Percentiles rank a stretch among this genome's conserved stretches.
Evolutionary conservation across 2,113 vertebrate genomes (phyloP).

Genomic region (Bettongia penicillata): DNA sequence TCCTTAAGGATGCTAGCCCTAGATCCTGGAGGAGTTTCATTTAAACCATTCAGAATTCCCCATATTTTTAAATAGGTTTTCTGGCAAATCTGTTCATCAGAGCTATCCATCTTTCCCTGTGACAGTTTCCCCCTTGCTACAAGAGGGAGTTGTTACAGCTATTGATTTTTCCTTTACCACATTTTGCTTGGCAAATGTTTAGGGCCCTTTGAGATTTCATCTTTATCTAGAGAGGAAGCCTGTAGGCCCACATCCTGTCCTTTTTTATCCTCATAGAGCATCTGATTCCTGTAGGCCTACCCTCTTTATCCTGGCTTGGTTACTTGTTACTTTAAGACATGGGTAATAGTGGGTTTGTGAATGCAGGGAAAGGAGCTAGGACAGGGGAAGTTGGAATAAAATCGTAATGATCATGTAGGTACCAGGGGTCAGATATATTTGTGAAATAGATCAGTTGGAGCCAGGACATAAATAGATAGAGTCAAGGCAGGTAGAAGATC

Average conservation of each 20-base stretch:
- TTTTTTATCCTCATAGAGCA: conserved; percentile 4
- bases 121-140: conserved; percentile 42
- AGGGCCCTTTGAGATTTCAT: not conserved
- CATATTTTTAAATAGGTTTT: conserved; percentile 67
- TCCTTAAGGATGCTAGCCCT: not conserved
- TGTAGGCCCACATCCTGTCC: not conserved
- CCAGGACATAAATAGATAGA: not conserved
- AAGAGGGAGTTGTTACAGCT: conserved; percentile 57
- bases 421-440: not conserved
- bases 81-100: conserved; percentile 62
- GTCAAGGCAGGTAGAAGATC: not conserved
- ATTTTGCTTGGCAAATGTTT: conserved; percentile 47
- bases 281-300: not conserved
- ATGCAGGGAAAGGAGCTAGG: conserved; percentile 33
- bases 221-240: not conserved
- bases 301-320: conserved; percentile 1
- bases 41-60: conserved; percentile 61
- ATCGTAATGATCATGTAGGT: conserved; percentile 40
- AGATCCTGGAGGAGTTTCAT: conserved; percentile 17
- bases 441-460: not conserved
- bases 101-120: conserved; percentile 41
- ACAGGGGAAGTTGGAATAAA: conserved; percentile 44
- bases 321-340: conserved; percentile 20
- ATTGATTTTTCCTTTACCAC: conserved; percentile 59
- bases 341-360: conserved; percentile 39